These are phyloP conservation scores for Mormyrus lacerda DNA, from an alignment of 2,113 vertebrate species.

Conservation along the genomic window DNA sequence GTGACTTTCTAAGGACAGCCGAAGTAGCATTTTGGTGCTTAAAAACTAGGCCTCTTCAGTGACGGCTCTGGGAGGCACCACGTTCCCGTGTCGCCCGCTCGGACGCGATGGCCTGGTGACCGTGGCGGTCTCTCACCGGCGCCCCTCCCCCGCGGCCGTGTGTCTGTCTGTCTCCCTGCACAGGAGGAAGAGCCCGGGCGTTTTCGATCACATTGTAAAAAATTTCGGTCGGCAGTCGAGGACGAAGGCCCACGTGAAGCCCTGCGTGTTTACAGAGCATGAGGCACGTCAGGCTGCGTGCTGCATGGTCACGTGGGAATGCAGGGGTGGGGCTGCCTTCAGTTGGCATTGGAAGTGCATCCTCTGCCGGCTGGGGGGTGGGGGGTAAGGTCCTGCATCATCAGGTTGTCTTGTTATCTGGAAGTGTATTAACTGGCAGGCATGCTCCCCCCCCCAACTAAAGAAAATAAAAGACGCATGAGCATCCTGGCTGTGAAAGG, in stretches of 20 bases:
- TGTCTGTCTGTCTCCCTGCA: neutral
- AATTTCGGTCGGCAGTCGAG: neutral
- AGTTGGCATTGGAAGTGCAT: neutral
- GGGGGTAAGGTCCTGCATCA: neutral
- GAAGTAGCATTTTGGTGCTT: neutral
- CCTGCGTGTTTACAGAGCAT: neutral
- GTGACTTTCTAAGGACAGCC: neutral
- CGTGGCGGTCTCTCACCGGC: neutral
- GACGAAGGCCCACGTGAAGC: neutral
- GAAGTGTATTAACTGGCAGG: neutral
- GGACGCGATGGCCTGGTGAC: neutral
- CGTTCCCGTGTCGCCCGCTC: neutral
- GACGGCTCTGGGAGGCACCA: neutral
- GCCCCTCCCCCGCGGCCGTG: neutral
- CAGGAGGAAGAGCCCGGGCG: slow-evolving; percentile 7
- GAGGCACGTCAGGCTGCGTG: neutral
- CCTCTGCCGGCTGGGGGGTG: neutral
- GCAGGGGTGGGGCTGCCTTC: neutral
- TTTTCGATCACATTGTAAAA: slow-evolving; percentile 7
- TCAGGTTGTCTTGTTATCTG: neutral
- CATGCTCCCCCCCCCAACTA: neutral
- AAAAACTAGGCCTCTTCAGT: neutral
- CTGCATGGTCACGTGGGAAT: neutral
- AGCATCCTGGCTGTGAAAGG: neutral
- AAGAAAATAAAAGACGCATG: neutral